Evolutionary conservation across 2,113 vertebrate genomes (phyloP).

Genomic region (Nicator chloris): DNA sequence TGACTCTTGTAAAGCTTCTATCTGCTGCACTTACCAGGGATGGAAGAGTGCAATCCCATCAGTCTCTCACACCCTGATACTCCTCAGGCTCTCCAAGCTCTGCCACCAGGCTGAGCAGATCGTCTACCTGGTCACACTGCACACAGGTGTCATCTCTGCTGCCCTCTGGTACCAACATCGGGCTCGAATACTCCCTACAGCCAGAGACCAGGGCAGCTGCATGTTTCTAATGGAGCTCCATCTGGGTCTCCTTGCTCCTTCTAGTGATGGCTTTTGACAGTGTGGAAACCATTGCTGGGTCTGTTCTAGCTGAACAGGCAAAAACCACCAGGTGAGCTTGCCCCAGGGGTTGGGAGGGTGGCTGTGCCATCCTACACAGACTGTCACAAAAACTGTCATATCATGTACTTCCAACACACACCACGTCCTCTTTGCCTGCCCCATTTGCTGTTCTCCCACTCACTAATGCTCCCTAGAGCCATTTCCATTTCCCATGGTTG

Average conservation of each 20-base stretch:
- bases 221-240: neutral
- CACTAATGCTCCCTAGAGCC: neutral
- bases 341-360: fast-evolving
- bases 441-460: neutral
- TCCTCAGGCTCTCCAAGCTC: neutral
- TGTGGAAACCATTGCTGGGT: fast-evolving
- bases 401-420: neutral
- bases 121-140: neutral
- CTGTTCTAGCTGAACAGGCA: neutral
- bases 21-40: neutral
- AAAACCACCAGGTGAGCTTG: neutral
- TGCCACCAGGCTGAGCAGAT: neutral
- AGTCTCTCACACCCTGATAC: neutral
- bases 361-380: too few species aligned
- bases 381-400: neutral
- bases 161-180: too few species aligned
- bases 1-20: neutral
- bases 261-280: fast-evolving
- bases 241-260: neutral
- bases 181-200: neutral
- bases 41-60: fast-evolving
- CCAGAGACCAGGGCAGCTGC: neutral
- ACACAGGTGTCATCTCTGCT: neutral
- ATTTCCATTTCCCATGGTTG: fast-evolving
- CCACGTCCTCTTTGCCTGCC: fast-evolving